Base-by-base conservation (phyloP, 2,888 invertebrate genomes). In the Cantharis rufa region DNA sequence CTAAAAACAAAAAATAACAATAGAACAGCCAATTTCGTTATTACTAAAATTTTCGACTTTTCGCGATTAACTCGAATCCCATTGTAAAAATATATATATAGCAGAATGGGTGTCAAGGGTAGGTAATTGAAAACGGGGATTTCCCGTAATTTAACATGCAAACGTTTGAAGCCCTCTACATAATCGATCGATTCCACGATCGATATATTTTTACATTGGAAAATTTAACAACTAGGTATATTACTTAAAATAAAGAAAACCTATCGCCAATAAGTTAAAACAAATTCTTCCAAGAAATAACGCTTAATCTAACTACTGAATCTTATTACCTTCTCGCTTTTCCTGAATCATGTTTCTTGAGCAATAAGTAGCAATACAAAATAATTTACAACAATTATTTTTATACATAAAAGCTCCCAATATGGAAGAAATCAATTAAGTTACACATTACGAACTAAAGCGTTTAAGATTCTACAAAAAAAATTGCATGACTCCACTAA, bases 251-350 rank as follows among this genome's bases (percentile, higher is more conserved):
- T 24, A 24, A 66, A 64, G 13, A 48, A 48, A 48, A 48, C 48
- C n/a, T 21, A 66, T 66, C 64, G 64, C 21, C 64, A 21, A 66
- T 66, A 21, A 66, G 64, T 66, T 66, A 21, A 64, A 66, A 66
- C 16, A 24, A 66, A 48, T 48, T 48, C 32, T 48, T 2, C 48
- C 48, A 48, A 32, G 48, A 48, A 48, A 69, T 32, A 24, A 69
- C 64, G 48, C 68, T 24, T 72, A 72, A 72, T 32, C 68, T 66
- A 68, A 64, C 71, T 68, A 63, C 69, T 69, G 62, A 66, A 69
- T 69, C 28, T 69, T 75, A 75, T 70, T 71, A 68, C 69, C 68
- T 24, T 32, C 72, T 76, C 76, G 72, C 72, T 76, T 68, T 68
- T 63, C 71, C 27, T 21, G 32, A 28, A 28, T 66, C n/a, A 21